Evolutionary conservation across 1,140 invertebrate species (phyloP), one percentile per base, ranked within the genome.

Genomic region (Nomia melanderi): DNA sequence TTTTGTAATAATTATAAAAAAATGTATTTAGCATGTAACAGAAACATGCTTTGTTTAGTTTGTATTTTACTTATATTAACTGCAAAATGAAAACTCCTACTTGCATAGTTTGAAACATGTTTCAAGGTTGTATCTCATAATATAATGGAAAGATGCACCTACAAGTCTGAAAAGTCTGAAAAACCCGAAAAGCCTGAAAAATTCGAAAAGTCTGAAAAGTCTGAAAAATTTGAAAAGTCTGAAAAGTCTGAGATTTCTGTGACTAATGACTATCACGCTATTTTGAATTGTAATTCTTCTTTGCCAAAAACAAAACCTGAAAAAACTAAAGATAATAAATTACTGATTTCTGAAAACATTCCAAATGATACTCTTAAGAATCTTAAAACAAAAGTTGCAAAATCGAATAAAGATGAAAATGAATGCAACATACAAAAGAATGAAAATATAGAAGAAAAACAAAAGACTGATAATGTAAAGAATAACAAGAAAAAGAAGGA

Each of bases 121-220:
- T 85, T 86, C 67, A 88, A 89, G 87, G 85, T 88, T 79, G 77
- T 85, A 84, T 79, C 81, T 62, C 67, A 64, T 80, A 86, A 87
- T 54, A 85, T 81, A 71, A 65, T 70, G 74, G 81, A 75, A 79
- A 54, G 79, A 17, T 83, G 63, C 67, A 62, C 65, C 20, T 56
- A 79, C 82, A 85, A 82, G 39, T 72, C 56, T 71, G 87, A 89
- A 62, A 81, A 50, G 41, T 80, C 71, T 64, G 31, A 83, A 78
- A 75, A n/a, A n/a, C n/a, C n/a, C n/a, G n/a, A n/a, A n/a, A n/a
- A n/a, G n/a, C n/a, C n/a, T n/a, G n/a, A n/a, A n/a, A 36, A 36
- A 8, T 36, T 36, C 8, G 33, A 36, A 36, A 36, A 36, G 8
- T 36, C 33, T 36, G 8, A 36, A 36, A 8, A 36, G n/a, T n/a